Percentiles rank a stretch among this genome's conserved stretches.
These are phyloP conservation scores for Hypselothyrea guttata DNA, from an alignment of 2,888 invertebrate genomes.

Conservation along the genomic window DNA sequence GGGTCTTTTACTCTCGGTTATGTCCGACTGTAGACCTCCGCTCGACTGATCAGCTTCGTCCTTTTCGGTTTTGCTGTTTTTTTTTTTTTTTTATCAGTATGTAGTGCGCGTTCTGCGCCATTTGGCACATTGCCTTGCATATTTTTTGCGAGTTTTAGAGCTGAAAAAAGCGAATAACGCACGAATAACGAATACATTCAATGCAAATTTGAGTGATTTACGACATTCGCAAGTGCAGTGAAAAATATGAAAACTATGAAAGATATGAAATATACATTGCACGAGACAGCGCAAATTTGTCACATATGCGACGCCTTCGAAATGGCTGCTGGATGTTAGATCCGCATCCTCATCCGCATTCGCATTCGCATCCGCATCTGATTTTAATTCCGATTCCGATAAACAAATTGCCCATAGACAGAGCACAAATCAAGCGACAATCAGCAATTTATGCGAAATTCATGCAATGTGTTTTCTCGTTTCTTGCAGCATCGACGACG, in stretches of 20 bases:
- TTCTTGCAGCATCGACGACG: conserved; percentile 37
- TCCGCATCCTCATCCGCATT: conserved; percentile 3
- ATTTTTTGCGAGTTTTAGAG: conserved; percentile 20
- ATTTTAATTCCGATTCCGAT: no score
- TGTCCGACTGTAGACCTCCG: no score
- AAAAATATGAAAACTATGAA: no score
- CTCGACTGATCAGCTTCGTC: background rate
- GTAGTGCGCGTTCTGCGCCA: conserved; percentile 44
- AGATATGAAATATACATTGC: conserved; percentile 19
- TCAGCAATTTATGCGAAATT: conserved; percentile 26
- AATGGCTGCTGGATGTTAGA: conserved; percentile 10
- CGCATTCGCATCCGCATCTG: conserved; percentile 6
- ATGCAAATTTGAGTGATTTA: conserved; percentile 60
- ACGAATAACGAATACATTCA: conserved; percentile 42
- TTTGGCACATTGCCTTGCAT: conserved; percentile 51
- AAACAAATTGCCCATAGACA: background rate
- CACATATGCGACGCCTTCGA: conserved; percentile 37
- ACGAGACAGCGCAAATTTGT: conserved; percentile 46
- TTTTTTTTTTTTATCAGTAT: no score
- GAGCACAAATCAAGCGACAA: conserved; percentile 17
- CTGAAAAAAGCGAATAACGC: background rate
- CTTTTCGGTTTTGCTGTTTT: no score
- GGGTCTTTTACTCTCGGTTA: no score
- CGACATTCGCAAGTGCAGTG: conserved; percentile 32
- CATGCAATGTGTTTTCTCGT: conserved; percentile 1